Conservation (phyloP, 2,113 vertebrate species). For the Dipodomys stephensi region DNA sequence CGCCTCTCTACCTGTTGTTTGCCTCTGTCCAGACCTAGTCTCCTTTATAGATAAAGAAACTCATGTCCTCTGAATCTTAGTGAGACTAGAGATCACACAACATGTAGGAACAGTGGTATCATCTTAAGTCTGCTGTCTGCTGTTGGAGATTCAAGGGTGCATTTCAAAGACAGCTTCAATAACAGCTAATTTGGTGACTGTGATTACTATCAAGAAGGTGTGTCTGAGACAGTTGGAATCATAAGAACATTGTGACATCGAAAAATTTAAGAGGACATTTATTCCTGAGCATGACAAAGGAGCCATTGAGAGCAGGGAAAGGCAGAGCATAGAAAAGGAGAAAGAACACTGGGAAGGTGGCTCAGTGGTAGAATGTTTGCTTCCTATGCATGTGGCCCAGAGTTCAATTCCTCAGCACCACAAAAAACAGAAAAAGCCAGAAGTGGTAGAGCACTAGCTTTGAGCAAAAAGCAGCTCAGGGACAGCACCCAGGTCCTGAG, state of each 20-base stretch:
- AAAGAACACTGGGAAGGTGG: background rate
- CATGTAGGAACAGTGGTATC: background rate
- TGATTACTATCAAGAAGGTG: background rate
- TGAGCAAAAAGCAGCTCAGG: too few relatives aligned
- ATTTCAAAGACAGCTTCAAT: background rate
- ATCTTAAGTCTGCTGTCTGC: too few relatives aligned
- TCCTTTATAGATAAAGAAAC: constrained; percentile 40
- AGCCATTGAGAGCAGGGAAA: background rate
- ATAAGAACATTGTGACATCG: background rate
- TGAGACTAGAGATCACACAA: background rate
- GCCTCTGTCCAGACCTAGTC: background rate
- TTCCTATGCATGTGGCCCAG: too few relatives aligned
- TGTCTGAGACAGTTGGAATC: background rate
- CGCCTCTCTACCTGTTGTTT: background rate
- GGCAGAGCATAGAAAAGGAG: background rate
- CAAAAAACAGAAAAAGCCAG: too few relatives aligned
- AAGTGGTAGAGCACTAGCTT: too few relatives aligned
- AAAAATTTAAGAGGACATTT: background rate
- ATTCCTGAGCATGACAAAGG: background rate
- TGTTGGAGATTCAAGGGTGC: background rate
- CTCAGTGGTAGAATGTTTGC: too few relatives aligned
- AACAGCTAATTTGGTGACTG: background rate
- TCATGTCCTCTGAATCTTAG: background rate
- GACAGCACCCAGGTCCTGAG: too few relatives aligned
- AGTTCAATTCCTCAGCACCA: too few relatives aligned